These are phyloP conservation scores for Lepidothrix coronata DNA, from an alignment of 2,113 vertebrate species.

Conservation along the genomic window DNA sequence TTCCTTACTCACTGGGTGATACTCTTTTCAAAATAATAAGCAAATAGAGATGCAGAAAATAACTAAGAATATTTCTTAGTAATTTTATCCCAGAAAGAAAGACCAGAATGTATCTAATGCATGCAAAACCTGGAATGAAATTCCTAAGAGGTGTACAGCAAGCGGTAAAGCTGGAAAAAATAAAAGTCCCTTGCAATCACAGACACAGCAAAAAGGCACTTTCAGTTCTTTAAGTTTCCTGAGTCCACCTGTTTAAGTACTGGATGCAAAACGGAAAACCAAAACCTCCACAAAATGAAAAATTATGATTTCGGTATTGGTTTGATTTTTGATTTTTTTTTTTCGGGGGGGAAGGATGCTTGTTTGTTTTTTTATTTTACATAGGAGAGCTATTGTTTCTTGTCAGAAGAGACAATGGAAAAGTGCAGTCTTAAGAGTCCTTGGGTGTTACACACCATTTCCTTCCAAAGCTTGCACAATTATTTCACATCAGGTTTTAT, in stretches of 20 bases:
- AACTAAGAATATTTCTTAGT: neutral
- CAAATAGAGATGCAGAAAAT: neutral
- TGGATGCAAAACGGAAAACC: neutral
- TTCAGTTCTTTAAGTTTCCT: neutral
- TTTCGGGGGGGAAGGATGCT: accelerated
- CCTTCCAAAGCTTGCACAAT: neutral
- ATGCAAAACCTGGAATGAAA: neutral
- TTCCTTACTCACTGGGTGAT: neutral
- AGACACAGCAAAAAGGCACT: neutral
- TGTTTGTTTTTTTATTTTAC: neutral
- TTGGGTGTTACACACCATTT: neutral
- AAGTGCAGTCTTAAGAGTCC: neutral
- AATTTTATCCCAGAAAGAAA: neutral
- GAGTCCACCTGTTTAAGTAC: neutral
- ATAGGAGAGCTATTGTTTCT: neutral
- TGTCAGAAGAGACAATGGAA: neutral
- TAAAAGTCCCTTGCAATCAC: neutral
- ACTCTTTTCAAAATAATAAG: neutral
- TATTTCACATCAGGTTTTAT: constrained; percentile 14
- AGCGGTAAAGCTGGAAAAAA: neutral
- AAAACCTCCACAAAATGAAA: neutral
- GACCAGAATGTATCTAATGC: neutral
- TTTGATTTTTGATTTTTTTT: neutral
- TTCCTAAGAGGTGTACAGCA: neutral
- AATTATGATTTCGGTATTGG: neutral